These are phyloP conservation scores for Sprattus sprattus DNA, from an alignment of 2,113 vertebrate genomes.

Conservation along the genomic window DNA sequence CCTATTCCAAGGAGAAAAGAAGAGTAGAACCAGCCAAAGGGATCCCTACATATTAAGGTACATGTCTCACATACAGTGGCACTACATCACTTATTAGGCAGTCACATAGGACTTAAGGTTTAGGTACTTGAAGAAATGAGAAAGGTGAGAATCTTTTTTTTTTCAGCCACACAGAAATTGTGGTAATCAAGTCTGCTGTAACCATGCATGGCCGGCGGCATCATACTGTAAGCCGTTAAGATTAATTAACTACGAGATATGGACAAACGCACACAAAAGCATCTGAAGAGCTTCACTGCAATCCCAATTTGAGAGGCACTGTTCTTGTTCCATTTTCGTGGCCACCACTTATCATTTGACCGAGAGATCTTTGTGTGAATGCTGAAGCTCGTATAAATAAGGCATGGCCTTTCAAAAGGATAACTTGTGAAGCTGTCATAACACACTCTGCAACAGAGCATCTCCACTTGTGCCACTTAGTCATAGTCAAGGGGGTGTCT, in stretches of 20 bases:
- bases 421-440: conserved; percentile 13
- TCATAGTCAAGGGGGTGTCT: background rate
- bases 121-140: background rate
- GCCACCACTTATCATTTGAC: background rate
- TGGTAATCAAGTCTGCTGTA: background rate
- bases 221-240: background rate
- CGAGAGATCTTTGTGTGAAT: background rate
- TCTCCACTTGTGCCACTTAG: conserved; percentile 16
- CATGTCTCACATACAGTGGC: no score
- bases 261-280: background rate
- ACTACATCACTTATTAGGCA: no score
- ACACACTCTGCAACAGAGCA: conserved; percentile 4
- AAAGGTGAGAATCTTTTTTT: background rate
- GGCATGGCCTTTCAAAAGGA: background rate
- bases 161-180: background rate
- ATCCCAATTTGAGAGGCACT: background rate
- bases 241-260: background rate
- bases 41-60: background rate
- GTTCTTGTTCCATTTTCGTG: background rate
- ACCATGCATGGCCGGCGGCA: background rate
- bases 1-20: background rate
- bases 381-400: conserved; percentile 6
- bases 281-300: background rate
- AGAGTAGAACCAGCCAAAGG: background rate
- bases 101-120: no score